These are phyloP conservation scores for Diorhabda elongata DNA, from an alignment of 1,140 invertebrate genomes.

Conservation along the genomic window DNA sequence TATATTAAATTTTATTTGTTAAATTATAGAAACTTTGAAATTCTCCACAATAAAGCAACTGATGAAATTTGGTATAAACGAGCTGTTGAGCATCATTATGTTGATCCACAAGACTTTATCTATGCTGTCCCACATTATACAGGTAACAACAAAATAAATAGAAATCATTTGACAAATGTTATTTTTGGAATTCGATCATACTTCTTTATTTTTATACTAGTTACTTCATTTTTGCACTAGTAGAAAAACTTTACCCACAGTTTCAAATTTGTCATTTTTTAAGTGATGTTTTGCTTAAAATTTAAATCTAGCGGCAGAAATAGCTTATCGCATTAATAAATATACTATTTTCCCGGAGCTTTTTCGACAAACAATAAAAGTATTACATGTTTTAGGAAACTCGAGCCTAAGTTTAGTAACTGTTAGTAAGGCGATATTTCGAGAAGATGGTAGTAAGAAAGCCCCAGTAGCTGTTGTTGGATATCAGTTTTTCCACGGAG, in stretches of 20 bases:
- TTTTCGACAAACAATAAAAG: too few relatives aligned
- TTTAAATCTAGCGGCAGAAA: too few relatives aligned
- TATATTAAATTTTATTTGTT: not conserved
- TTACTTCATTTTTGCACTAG: too few relatives aligned
- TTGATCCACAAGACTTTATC: conserved; percentile 77
- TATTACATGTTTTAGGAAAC: conserved; percentile 46
- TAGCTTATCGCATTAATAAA: too few relatives aligned
- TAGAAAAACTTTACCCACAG: too few relatives aligned
- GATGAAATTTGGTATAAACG: conserved; percentile 92
- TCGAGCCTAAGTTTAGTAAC: conserved; percentile 73
- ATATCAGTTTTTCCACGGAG: conserved; percentile 78
- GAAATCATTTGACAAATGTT: too few relatives aligned
- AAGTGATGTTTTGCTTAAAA: too few relatives aligned
- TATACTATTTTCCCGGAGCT: too few relatives aligned
- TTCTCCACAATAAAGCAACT: conserved; percentile 72
- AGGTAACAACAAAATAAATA: conserved; percentile 33
- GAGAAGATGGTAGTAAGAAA: conserved; percentile 57
- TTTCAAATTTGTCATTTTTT: too few relatives aligned
- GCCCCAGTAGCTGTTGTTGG: conserved; percentile 90
- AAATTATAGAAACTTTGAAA: conserved; percentile 66
- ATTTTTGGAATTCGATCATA: too few relatives aligned
- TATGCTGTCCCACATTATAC: conserved; percentile 80
- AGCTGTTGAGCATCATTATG: conserved; percentile 83
- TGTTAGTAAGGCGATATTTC: conserved; percentile 82
- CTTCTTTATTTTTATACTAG: too few relatives aligned